Evolutionary conservation across 2,113 vertebrate species (phyloP).

Genomic region (Alligator mississippiensis): DNA sequence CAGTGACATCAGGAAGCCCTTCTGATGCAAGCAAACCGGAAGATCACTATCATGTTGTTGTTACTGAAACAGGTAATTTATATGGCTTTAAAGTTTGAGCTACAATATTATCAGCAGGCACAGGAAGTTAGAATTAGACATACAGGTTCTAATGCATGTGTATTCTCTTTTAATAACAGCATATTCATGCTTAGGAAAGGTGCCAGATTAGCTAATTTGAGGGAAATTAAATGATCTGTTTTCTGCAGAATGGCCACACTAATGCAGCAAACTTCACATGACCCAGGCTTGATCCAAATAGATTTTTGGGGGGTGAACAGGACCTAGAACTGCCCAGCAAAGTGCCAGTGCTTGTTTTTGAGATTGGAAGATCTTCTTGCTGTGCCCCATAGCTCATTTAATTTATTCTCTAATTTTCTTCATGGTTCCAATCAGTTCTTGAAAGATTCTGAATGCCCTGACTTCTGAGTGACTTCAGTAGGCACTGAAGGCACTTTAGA

Average conservation of each 20-base stretch:
- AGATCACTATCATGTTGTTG: constrained; percentile 79
- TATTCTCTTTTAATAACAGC: not conserved
- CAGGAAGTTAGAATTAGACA: not conserved
- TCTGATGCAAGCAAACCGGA: constrained; percentile 79
- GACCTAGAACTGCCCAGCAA: not conserved
- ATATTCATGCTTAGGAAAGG: not conserved
- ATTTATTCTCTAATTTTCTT: not conserved
- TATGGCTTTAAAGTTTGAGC: not conserved
- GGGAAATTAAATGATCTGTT: not conserved
- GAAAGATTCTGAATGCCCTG: not conserved
- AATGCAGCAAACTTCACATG: not conserved
- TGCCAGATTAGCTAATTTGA: not conserved
- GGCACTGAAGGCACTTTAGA: not conserved
- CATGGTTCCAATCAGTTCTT: fast-evolving
- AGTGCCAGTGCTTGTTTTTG: not conserved
- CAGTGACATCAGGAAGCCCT: constrained; percentile 75
- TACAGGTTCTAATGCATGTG: not conserved
- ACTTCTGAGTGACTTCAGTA: not conserved
- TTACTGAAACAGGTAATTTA: constrained; percentile 83
- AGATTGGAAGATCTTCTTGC: not conserved
- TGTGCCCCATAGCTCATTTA: not conserved
- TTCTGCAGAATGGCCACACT: not conserved
- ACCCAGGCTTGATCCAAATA: not conserved
- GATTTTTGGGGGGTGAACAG: not conserved
- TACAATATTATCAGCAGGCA: constrained; percentile 27